These are phyloP conservation scores for Loriculus beryllinus DNA, from an alignment of 2,797 vertebrate genomes.

Conservation along the genomic window DNA sequence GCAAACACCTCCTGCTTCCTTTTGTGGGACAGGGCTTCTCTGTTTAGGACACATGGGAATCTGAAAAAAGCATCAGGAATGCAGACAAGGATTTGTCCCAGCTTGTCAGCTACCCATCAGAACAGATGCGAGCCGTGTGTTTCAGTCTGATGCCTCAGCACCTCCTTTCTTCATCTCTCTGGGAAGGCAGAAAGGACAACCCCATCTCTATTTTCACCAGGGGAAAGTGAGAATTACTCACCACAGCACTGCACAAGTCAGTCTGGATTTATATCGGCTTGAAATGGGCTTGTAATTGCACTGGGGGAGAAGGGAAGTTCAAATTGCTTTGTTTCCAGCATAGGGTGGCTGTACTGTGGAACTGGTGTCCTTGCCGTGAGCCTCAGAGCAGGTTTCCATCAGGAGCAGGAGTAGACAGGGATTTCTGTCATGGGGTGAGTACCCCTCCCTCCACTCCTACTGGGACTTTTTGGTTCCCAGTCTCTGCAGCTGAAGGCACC, in stretches of 20 bases:
- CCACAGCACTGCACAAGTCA: fast-evolving
- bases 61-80: neutral
- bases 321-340: neutral
- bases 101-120: neutral
- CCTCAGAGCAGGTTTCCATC: neutral
- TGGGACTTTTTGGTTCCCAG: neutral
- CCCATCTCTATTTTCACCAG: conserved; percentile 29
- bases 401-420: neutral
- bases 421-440: fast-evolving
- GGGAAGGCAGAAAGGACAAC: neutral
- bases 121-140: neutral
- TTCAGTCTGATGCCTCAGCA: neutral
- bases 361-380: neutral
- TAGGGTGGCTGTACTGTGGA: fast-evolving
- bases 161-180: conserved; percentile 5
- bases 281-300: neutral
- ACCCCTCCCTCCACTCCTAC: neutral
- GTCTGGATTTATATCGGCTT: neutral
- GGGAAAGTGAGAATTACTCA: conserved; percentile 40
- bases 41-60: neutral
- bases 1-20: neutral
- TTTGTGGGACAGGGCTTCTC: neutral
- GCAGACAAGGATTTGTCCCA: neutral
- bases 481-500: neutral
- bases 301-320: neutral